Base-by-base conservation (phyloP, 2,797 vertebrate species). In the Siniperca undulata region DNA sequence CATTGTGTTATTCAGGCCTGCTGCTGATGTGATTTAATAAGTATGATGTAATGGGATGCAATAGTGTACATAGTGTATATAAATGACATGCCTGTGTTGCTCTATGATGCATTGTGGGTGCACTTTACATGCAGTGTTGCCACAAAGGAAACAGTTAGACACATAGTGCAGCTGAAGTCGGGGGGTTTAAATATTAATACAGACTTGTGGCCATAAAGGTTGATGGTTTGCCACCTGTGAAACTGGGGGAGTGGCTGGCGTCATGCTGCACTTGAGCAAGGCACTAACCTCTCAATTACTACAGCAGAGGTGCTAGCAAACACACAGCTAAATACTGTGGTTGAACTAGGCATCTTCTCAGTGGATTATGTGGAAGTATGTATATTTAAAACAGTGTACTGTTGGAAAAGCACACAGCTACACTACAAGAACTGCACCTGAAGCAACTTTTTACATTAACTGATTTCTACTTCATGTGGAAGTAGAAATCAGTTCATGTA, bases 41-140 rank as follows among this genome's bases (percentile, higher is more conserved):
- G 13, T 30, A 20, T 66, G 40, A 77, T 72, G 61, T 59, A 78
- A 61, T 40, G 16, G 13, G 17, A 42, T 34, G 56, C 30, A 58
- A 68, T 10, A 17, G 16, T 42, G 53, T 22, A 40, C 19, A 46
- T 46, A 24, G 27, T 16, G 11, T 12, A 24, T 24, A 27, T 17
- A 24, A 6, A 46, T 50, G 11, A 22, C 19, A 56, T 40, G 27
- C 8, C 19, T 34, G 8, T 36, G 14, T 17, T 30, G 44, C 5
- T 56, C 17, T 50, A n/a, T 77, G 46, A 48, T 38, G 61, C 42
- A 52, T 10, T 52, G 11, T 42, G 52, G 10, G 3, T 64, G 44
- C 12, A 56, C 11, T 34, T 64, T 42, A 42, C 19, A 16, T 27
- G 53, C 0, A 30, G 12, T 42, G n/a, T 16, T 60, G n/a, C 64